Evolutionary conservation across 2,797 vertebrate species (phyloP).

Genomic region (Oreonectes daqikongensis): DNA sequence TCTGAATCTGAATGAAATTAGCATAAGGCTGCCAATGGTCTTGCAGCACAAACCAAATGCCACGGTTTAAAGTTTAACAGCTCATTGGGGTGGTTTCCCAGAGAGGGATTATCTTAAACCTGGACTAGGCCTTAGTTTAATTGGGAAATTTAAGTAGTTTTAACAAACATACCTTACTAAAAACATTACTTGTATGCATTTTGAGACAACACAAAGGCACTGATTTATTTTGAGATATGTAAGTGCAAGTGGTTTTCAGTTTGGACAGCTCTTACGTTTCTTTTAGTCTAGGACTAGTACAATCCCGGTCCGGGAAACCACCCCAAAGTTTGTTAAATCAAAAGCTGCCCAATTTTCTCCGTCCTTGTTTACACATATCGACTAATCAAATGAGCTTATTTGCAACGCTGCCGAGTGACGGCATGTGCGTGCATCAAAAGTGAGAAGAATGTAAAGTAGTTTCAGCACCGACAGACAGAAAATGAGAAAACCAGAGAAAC

Average conservation of each 20-base stretch:
- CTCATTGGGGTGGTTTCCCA: no score
- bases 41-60: neutral
- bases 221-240: no score
- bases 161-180: no score
- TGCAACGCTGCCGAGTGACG: conserved; percentile 20
- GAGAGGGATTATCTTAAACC: no score
- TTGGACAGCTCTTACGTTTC: no score
- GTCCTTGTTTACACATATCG: conserved; percentile 25
- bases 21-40: neutral
- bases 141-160: no score
- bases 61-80: neutral
- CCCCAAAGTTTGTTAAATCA: conserved; percentile 30
- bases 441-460: conserved; percentile 38
- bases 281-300: no score
- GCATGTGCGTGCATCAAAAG: conserved; percentile 29
- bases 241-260: no score
- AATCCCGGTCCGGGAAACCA: no score
- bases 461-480: conserved; percentile 17
- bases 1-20: neutral
- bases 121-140: no score
- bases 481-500: neutral
- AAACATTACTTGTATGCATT: no score
- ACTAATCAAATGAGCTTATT: conserved; percentile 37
- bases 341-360: conserved; percentile 20
- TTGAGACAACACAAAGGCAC: no score